phyloP scores from a whole-genome alignment of 2,113 vertebrate genomes.

The Smithornis capensis region DNA sequence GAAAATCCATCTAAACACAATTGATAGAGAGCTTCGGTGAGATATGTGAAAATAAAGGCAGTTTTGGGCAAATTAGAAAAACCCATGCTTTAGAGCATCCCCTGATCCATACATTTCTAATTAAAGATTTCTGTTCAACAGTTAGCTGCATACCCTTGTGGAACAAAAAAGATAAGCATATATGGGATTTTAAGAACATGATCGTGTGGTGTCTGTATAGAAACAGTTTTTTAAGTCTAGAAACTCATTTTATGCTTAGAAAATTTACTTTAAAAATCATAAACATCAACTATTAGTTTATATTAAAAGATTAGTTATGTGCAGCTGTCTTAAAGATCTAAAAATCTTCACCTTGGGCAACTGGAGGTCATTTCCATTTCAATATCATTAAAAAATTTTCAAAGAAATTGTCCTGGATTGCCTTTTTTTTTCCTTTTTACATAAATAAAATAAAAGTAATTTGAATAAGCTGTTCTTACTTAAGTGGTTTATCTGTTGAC shows the following conservation, averaged over 20 bases:
- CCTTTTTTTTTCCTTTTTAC: neutral
- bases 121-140: neutral
- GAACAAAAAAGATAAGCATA: neutral
- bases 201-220: neutral
- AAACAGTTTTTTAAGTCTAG: neutral
- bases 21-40: neutral
- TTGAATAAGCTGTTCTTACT: neutral
- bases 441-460: neutral
- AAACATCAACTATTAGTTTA: neutral
- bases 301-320: neutral
- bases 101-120: neutral
- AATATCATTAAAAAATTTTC: neutral
- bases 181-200: neutral
- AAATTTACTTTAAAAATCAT: neutral
- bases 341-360: neutral
- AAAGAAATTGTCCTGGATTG: neutral
- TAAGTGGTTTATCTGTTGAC: neutral
- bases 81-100: neutral
- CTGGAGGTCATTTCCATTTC: neutral
- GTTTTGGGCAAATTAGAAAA: neutral
- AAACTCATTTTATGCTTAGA: neutral
- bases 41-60: neutral
- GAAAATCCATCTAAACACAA: neutral
- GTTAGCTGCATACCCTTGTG: neutral
- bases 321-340: neutral